phyloP scores from a whole-genome alignment of 2,888 invertebrate species.

The Autographa pulchrina region DNA sequence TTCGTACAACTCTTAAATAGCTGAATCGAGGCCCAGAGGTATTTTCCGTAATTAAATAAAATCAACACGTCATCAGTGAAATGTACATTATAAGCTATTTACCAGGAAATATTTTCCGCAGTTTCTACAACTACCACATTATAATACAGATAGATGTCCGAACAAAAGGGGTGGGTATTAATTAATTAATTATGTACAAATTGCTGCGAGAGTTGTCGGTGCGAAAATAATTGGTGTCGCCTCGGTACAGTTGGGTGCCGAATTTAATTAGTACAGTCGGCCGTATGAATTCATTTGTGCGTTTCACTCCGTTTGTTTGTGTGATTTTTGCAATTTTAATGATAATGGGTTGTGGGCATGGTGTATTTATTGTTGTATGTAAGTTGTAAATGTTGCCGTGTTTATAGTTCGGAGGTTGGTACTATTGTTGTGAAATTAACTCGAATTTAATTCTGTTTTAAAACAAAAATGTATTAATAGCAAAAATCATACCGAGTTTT shows the following conservation, averaged over 20 bases:
- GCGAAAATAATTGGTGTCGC: conserved; percentile 59
- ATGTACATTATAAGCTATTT: neutral
- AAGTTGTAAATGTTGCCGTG: conserved; percentile 20
- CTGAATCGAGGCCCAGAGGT: too few relatives aligned
- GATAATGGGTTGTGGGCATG: conserved; percentile 36
- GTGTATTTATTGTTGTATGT: conserved; percentile 11
- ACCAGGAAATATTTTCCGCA: conserved; percentile 24
- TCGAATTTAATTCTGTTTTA: neutral
- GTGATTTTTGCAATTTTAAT: conserved; percentile 49
- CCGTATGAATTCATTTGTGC: conserved; percentile 59
- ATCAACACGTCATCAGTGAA: neutral
- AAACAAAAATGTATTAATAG: too few relatives aligned
- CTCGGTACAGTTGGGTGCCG: conserved; percentile 51
- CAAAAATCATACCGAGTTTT: too few relatives aligned
- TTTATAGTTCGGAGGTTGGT: neutral
- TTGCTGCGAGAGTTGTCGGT: conserved; percentile 51
- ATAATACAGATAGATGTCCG: conserved; percentile 28
- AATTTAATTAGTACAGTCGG: conserved; percentile 64
- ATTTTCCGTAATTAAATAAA: too few relatives aligned
- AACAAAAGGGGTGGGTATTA: conserved; percentile 45
- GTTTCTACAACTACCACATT: conserved; percentile 7
- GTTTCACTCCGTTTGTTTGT: conserved; percentile 45
- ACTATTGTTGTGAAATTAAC: neutral
- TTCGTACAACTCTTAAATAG: too few relatives aligned
- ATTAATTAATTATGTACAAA: conserved; percentile 63